A percentile compares a stretch with the other conserved stretches of the same genome.
phyloP scores from a whole-genome alignment of 2,113 vertebrate genomes.

The Petromus typicus region DNA sequence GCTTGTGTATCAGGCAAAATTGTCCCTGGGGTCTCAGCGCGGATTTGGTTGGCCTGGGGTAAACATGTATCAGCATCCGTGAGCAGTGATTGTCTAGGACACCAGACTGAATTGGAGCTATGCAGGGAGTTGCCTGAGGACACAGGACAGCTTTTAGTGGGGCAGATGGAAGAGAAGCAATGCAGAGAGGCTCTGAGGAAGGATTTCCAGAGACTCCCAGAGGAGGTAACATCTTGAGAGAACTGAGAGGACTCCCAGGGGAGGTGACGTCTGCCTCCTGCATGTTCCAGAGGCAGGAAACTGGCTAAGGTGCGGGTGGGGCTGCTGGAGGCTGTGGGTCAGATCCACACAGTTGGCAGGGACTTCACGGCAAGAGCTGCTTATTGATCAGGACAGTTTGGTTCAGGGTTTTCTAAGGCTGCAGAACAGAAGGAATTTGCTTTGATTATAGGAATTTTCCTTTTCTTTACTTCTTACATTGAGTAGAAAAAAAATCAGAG shows the following conservation, averaged over 20 bases:
- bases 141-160: too few species aligned
- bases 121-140: neutral
- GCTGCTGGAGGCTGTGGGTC: too few species aligned
- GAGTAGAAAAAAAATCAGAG: neutral
- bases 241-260: fast-evolving
- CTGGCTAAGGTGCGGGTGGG: neutral
- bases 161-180: neutral
- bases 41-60: neutral
- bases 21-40: neutral
- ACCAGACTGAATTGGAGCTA: neutral
- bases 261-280: neutral
- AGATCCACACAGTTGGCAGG: too few species aligned
- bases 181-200: neutral
- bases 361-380: neutral
- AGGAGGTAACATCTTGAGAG: neutral
- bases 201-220: neutral
- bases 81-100: neutral
- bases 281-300: neutral
- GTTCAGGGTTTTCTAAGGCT: neutral
- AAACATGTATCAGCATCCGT: neutral
- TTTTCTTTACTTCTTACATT: neutral
- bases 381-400: neutral
- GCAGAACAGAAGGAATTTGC: neutral
- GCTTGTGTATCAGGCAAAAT: neutral
- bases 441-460: neutral